Percentiles rank a stretch among this genome's conserved stretches.
Evolutionary conservation across 1,140 invertebrate genomes (phyloP).

Genomic region (Drosophila watanabei): DNA sequence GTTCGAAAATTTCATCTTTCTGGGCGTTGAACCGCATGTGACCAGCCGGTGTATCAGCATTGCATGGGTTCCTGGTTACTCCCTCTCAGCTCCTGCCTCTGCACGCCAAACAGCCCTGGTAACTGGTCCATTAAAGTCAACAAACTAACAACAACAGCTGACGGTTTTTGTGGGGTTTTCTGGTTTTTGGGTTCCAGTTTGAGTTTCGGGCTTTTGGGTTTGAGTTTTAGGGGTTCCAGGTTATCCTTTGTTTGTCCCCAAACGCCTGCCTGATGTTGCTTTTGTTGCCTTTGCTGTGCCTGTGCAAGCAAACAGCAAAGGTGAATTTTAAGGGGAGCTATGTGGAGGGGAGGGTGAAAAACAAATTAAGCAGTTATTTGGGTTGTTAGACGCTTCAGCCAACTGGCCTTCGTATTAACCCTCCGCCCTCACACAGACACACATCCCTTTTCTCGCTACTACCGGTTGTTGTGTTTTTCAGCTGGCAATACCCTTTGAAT

Average conservation of each 20-base stretch:
- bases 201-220: conserved; percentile 21
- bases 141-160: conserved; percentile 74
- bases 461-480: conserved; percentile 3
- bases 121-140: conserved; percentile 65
- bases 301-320: conserved; percentile 61
- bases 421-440: conserved; percentile 14
- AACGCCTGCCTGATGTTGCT: conserved; percentile 22
- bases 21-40: conserved; percentile 71
- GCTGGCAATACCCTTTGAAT: conserved; percentile 22
- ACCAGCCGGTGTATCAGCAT: conserved; percentile 47
- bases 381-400: conserved; percentile 54
- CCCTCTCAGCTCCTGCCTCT: background rate
- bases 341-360: conserved; percentile 42
- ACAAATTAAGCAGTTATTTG: conserved; percentile 84
- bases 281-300: conserved; percentile 10
- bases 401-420: conserved; percentile 4
- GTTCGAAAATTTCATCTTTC: conserved; percentile 36
- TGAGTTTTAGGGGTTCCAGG: conserved; percentile 42
- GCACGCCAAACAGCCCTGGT: background rate
- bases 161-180: conserved; percentile 37
- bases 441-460: background rate
- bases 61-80: conserved; percentile 16
- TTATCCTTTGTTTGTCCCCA: conserved; percentile 51
- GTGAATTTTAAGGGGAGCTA: conserved; percentile 16
- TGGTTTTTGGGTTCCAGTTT: conserved; percentile 25